Evolutionary conservation across 2,113 vertebrate species (phyloP), one percentile per base, ranked within the genome.

Genomic region (Eulemur macaco): DNA sequence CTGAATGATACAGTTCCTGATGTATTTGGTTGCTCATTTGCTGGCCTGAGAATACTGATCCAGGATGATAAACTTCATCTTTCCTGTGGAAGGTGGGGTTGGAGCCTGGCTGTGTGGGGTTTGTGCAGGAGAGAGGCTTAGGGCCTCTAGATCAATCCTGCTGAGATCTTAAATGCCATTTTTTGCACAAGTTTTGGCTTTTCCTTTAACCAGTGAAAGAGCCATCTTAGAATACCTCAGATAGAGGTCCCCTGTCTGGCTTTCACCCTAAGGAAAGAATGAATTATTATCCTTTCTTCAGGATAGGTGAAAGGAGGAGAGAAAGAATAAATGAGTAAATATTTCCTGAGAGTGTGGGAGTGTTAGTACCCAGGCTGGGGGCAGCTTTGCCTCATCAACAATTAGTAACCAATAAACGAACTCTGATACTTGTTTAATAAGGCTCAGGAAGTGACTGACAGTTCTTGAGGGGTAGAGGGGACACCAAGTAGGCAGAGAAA

Each of bases 1-100:
- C 56, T 98, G 98, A 66, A 99, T 96, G 89, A 99, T 99, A 96
- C 99, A 99, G 98, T 99, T 99, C 91, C 99, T 98, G 85, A 99
- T 99, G 98, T 99, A 99, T 83, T 99, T 99, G 82, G 99, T 99
- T 20, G 99, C 99, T 99, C 99, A 99, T 91, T 99, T 99, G 82
- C 99, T 99, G 74, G 99, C 99, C 98, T 99, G 98, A 5, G 98
- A 98, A 97, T 99, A 99, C 80, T 99, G 98, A 58, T 99, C 99
- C 95, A 99, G 98, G 94, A 99, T 99, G 94, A 99, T 99, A 74
- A 99, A 98, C 98, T 99, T 99, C 99, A 99, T 99, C 42, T 89
- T 98, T 58, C 21, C 56, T 6, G 20, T 9, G 56, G 56, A 21
- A 50, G 50, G 50, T 4, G 50, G 50, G 50, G 50, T 50, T 50